A percentile compares a stretch with the other conserved stretches of the same genome.
These are phyloP conservation scores for Syngnathoides biaculeatus DNA, from an alignment of 2,113 vertebrate genomes.

Conservation along the genomic window DNA sequence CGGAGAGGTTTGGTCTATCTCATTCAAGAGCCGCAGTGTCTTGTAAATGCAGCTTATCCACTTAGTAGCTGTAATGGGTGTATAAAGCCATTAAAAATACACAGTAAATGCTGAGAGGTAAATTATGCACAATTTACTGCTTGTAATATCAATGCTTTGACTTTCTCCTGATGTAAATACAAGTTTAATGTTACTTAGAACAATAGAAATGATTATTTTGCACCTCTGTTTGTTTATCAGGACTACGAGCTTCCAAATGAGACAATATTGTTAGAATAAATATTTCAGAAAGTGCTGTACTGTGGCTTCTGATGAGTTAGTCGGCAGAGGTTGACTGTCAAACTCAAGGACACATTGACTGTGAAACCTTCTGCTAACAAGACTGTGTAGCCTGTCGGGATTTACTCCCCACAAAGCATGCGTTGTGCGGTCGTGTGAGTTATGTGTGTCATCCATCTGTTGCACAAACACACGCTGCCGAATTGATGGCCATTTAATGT, in stretches of 20 bases:
- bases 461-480: constrained; percentile 12
- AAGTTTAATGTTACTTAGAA: background rate
- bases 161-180: background rate
- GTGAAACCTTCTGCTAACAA: constrained; percentile 57
- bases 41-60: background rate
- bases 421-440: constrained; percentile 33
- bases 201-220: background rate
- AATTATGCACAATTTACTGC: background rate
- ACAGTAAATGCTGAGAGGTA: background rate
- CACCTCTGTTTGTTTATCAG: background rate
- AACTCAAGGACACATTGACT: constrained; percentile 65
- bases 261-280: constrained; percentile 6
- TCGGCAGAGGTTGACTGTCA: constrained; percentile 41
- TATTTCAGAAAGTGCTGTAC: constrained; percentile 27
- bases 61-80: background rate
- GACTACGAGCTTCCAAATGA: background rate
- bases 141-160: background rate
- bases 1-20: background rate
- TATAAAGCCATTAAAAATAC: background rate
- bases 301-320: constrained; percentile 46
- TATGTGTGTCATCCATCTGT: constrained; percentile 57
- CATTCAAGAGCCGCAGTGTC: background rate
- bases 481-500: constrained; percentile 42
- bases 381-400: constrained; percentile 53
- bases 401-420: constrained; percentile 49